These are phyloP conservation scores for Strigamia crassipes DNA, from an alignment of 2,888 invertebrate species.

Conservation along the genomic window DNA sequence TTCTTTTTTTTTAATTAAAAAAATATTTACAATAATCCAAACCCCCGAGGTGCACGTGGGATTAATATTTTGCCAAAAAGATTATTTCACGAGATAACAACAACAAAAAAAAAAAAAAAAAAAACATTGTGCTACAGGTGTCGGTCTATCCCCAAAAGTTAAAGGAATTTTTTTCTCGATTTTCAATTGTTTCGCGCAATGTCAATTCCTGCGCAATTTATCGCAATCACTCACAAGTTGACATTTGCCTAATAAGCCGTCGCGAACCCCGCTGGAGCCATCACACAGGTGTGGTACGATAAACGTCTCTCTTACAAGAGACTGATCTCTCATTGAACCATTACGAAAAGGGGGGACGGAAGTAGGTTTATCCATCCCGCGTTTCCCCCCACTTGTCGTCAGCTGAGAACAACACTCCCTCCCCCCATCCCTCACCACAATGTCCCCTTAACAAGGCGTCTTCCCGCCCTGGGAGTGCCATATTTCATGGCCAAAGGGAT, in stretches of 20 bases:
- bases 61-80: too few species aligned
- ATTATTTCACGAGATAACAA: too few species aligned
- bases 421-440: constrained; percentile 18
- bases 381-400: neutral
- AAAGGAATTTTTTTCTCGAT: too few species aligned
- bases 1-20: too few species aligned
- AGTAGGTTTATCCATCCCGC: constrained; percentile 22
- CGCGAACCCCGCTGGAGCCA: neutral
- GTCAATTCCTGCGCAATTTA: too few species aligned
- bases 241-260: neutral
- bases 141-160: too few species aligned
- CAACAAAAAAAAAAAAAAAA: too few species aligned
- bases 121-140: too few species aligned
- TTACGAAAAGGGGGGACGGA: neutral
- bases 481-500: constrained; percentile 41
- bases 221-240: too few species aligned
- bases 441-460: constrained; percentile 38
- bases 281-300: neutral
- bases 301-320: neutral
- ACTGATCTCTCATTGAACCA: neutral
- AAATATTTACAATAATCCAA: too few species aligned
- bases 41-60: too few species aligned
- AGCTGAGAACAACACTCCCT: constrained; percentile 30
- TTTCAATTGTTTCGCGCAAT: too few species aligned
- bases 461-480: constrained; percentile 24